These are phyloP conservation scores for Thera britannica DNA, from an alignment of 2,888 invertebrate species.

Conservation along the genomic window DNA sequence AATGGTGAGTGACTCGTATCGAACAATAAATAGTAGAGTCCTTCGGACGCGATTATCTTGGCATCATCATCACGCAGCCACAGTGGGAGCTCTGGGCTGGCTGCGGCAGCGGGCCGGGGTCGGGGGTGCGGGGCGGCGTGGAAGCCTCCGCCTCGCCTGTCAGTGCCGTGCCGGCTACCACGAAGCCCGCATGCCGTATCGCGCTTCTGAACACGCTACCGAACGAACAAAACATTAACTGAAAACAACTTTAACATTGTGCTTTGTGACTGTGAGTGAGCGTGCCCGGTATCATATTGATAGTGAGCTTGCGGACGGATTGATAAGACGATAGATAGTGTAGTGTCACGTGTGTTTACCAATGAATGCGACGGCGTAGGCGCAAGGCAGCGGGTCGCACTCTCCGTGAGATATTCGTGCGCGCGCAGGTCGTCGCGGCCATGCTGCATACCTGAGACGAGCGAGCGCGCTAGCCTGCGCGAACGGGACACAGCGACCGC, in stretches of 20 bases:
- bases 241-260: conserved; percentile 65
- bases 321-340: conserved; percentile 59
- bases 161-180: conserved; percentile 77
- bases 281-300: conserved; percentile 39
- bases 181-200: conserved; percentile 69
- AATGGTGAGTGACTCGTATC: conserved; percentile 69
- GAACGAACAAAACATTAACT: conserved; percentile 69
- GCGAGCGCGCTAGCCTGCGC: conserved; percentile 79
- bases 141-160: conserved; percentile 78
- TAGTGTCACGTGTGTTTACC: conserved; percentile 82
- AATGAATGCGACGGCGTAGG: conserved; percentile 82
- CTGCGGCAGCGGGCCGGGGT: conserved; percentile 67
- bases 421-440: conserved; percentile 83
- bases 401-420: conserved; percentile 83
- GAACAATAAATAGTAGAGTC: conserved; percentile 82
- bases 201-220: conserved; percentile 52
- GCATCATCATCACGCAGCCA: conserved; percentile 79
- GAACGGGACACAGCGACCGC: conserved; percentile 77
- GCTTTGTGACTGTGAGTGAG: conserved; percentile 44
- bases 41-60: conserved; percentile 80
- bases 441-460: conserved; percentile 84
- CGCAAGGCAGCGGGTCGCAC: conserved; percentile 78
- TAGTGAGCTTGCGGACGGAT: conserved; percentile 45
- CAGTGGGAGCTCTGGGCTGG: conserved; percentile 79
- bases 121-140: conserved; percentile 67